Evolutionary conservation across 2,797 vertebrate species (phyloP), one percentile per base, ranked within the genome.

Genomic region (Scarus forsteni): DNA sequence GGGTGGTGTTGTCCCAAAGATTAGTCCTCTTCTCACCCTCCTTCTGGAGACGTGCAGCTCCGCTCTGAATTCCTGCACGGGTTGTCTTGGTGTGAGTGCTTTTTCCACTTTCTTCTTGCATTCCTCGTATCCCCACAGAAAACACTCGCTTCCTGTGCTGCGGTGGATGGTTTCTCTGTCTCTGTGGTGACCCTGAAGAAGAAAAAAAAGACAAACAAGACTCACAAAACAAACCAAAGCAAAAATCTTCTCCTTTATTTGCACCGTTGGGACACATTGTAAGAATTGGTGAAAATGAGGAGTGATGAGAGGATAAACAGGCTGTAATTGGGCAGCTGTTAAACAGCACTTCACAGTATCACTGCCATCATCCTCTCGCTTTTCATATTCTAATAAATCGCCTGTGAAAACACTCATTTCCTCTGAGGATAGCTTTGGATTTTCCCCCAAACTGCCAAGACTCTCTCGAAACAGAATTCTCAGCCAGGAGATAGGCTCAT

Each of bases 51-150:
- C 76, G 70, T 62, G 62, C 6, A 66, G 71, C 54, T 64, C 66
- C 58, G 73, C 72, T 63, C 59, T 71, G 77, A 62, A 79, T 85
- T 77, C 81, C 66, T 85, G 54, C 60, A 9, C 3, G 27, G 60
- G 70, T 84, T 75, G 81, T 86, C 80, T 76, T 81, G 77, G 79
- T 80, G 77, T 80, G 58, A 74, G 64, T 59, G 59, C 45, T 72
- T 85, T 84, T 76, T 60, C 66, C 62, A 39, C 66, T 34, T 81
- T 85, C 73, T 67, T 70, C 74, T 66, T 60, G 65, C 76, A 77
- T 88, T 87, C 86, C 84, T 80, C 54, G 54, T 49, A 69, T 88
- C 81, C 83, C 90, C 65, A 76, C 60, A 78, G 76, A 88, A 90
- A 89, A 88, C 77, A 79, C 36, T 70, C 51, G 75, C 88, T 89